phyloP scores from a whole-genome alignment of 2,797 vertebrate genomes.

The Nyctalus aviator region DNA sequence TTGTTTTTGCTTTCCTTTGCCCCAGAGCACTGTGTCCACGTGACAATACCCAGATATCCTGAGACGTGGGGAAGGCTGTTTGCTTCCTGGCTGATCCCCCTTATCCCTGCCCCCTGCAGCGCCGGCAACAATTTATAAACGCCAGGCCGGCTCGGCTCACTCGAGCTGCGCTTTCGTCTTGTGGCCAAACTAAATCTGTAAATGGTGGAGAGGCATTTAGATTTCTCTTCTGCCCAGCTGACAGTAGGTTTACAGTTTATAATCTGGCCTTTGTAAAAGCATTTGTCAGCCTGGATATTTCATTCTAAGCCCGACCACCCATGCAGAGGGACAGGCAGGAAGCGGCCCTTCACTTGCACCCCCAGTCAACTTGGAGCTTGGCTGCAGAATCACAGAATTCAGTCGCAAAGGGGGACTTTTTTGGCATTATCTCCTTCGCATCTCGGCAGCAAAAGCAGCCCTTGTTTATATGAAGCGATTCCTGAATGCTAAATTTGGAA shows the following conservation, averaged over 20 bases:
- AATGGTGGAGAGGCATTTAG: slow-evolving; percentile 88
- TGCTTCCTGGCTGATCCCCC: slow-evolving; percentile 84
- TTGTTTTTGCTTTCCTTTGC: slow-evolving; percentile 50
- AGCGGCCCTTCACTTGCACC: slow-evolving; percentile 88
- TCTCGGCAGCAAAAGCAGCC: slow-evolving; percentile 87
- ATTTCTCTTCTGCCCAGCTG: slow-evolving; percentile 90
- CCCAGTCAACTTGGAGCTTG: slow-evolving; percentile 85
- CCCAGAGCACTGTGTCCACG: slow-evolving; percentile 79
- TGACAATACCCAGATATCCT: slow-evolving; percentile 84
- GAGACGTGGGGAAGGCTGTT: slow-evolving; percentile 81
- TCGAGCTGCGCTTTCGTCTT: slow-evolving; percentile 84
- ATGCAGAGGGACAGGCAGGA: slow-evolving; percentile 91
- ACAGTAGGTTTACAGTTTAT: slow-evolving; percentile 96
- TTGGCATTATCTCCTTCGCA: slow-evolving; percentile 88
- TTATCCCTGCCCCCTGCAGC: slow-evolving; percentile 82
- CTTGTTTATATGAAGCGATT: slow-evolving; percentile 93
- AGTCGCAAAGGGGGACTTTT: slow-evolving; percentile 88
- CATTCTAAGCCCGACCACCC: slow-evolving; percentile 95
- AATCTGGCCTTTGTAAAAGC: slow-evolving; percentile 94
- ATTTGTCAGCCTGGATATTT: slow-evolving; percentile 96
- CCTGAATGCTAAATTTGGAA: slow-evolving; percentile 93
- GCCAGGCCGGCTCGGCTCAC: slow-evolving; percentile 78
- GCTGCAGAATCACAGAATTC: slow-evolving; percentile 90
- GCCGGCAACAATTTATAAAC: slow-evolving; percentile 85
- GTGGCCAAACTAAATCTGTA: slow-evolving; percentile 88